Conservation (phyloP, 1,140 invertebrate species). For the Luehdorfia chinensis region DNA sequence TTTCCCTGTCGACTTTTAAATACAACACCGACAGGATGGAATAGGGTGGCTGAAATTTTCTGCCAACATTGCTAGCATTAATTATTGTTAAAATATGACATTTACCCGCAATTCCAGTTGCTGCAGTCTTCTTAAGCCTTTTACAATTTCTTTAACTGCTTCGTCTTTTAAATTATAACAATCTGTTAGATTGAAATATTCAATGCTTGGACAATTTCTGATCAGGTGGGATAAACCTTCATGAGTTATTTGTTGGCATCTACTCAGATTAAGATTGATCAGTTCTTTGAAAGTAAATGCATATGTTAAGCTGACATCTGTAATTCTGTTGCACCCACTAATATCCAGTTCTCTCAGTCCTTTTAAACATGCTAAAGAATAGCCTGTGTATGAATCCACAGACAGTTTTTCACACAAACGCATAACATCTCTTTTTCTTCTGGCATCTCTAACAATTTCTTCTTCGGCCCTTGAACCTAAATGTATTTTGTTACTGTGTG, state of each 20-base stretch:
- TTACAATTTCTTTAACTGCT: constrained; percentile 78
- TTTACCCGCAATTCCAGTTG: constrained; percentile 79
- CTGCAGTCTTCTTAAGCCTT: constrained; percentile 78
- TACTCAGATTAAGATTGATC: constrained; percentile 79
- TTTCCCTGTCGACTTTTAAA: too few species aligned
- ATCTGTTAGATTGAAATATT: constrained; percentile 80
- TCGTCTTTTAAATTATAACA: constrained; percentile 83
- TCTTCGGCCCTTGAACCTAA: constrained; percentile 81
- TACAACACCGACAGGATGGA: too few species aligned
- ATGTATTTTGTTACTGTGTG: constrained; percentile 74
- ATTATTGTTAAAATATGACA: too few species aligned
- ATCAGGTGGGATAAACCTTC: constrained; percentile 80
- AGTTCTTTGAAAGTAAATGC: constrained; percentile 82
- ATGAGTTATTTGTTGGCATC: constrained; percentile 83
- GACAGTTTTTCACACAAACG: constrained; percentile 78
- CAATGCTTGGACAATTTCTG: constrained; percentile 82
- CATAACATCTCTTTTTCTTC: constrained; percentile 80
- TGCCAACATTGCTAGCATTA: too few species aligned
- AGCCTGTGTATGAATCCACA: constrained; percentile 70
- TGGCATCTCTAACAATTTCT: constrained; percentile 81
- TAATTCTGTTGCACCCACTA: constrained; percentile 82
- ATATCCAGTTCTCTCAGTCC: constrained; percentile 80
- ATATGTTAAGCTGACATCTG: constrained; percentile 83
- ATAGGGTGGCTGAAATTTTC: too few species aligned
- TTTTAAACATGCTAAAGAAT: constrained; percentile 78